These are phyloP conservation scores for Luehdorfia chinensis DNA, from an alignment of 1,140 invertebrate genomes.

Conservation along the genomic window DNA sequence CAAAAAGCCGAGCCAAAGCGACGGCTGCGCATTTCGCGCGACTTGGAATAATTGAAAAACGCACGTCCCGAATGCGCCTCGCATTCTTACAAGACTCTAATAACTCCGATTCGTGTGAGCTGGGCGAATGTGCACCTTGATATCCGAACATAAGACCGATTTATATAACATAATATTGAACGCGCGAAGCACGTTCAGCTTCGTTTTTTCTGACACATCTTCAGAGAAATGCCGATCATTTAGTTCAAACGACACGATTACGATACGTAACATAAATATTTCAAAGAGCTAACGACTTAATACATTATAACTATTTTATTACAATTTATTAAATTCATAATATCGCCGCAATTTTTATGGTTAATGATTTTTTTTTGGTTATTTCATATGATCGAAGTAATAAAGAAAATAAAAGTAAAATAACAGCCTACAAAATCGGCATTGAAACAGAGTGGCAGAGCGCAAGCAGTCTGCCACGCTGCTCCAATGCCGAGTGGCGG, in stretches of 20 bases:
- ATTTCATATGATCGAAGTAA: too few species aligned
- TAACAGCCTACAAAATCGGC: too few species aligned
- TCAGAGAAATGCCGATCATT: slow-evolving; percentile 44
- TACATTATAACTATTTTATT: too few species aligned
- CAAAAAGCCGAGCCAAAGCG: slow-evolving; percentile 20
- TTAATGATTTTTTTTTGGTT: too few species aligned
- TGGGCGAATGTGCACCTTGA: slow-evolving; percentile 24
- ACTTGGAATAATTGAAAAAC: slow-evolving; percentile 62
- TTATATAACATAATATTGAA: slow-evolving; percentile 14
- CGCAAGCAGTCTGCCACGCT: too few species aligned
- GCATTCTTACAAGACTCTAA: slow-evolving; percentile 60
- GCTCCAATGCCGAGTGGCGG: too few species aligned
- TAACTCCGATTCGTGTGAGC: slow-evolving; percentile 25
- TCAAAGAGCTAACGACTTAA: too few species aligned
- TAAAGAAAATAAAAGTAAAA: too few species aligned
- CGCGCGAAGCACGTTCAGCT: slow-evolving; percentile 25
- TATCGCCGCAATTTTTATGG: too few species aligned
- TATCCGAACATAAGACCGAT: slow-evolving; percentile 1
- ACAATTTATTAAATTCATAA: too few species aligned
- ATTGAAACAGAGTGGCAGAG: too few species aligned
- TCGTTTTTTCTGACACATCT: slow-evolving; percentile 48
- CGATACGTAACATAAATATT: slow-evolving; percentile 25
- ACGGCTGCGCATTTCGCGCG: slow-evolving; percentile 42
- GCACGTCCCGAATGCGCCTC: slow-evolving; percentile 45
- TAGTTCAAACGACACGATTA: slow-evolving; percentile 25